Percentiles rank a stretch among this genome's conserved stretches.
phyloP scores from a whole-genome alignment of 2,797 vertebrate genomes.

The Phoxinus dragarum region DNA sequence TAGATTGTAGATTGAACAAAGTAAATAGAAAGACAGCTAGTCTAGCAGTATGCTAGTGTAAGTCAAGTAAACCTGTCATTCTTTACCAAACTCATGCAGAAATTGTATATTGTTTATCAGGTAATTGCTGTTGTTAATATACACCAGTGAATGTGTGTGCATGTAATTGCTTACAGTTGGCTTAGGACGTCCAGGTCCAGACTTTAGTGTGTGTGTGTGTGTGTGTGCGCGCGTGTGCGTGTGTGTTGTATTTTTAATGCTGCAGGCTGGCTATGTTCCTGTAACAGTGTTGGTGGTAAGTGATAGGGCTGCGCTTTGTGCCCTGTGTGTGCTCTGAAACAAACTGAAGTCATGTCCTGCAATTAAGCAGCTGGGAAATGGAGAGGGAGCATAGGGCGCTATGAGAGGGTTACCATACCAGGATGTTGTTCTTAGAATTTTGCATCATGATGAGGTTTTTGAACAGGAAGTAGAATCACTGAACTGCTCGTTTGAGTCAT shows the following conservation, averaged over 20 bases:
- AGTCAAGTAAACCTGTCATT: neutral
- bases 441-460: neutral
- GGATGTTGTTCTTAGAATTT: constrained; percentile 3
- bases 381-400: constrained; percentile 11
- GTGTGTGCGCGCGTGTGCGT: neutral
- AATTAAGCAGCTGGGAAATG: constrained; percentile 43
- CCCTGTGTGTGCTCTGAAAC: constrained; percentile 37
- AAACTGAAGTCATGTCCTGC: constrained; percentile 52
- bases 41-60: neutral
- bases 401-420: neutral
- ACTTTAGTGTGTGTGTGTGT: neutral
- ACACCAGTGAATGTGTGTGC: neutral
- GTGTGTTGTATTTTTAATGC: constrained; percentile 54
- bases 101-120: neutral
- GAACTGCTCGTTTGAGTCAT: neutral
- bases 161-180: neutral
- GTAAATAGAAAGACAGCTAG: neutral
- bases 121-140: neutral
- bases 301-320: constrained; percentile 44
- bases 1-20: neutral
- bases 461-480: neutral
- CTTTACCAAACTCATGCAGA: neutral
- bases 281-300: constrained; percentile 48
- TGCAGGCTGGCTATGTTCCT: constrained; percentile 35
- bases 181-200: neutral